Evolutionary conservation across 1,140 invertebrate genomes (phyloP), one percentile per base, ranked within the genome.

Genomic region (Lasioglossum baleicum): DNA sequence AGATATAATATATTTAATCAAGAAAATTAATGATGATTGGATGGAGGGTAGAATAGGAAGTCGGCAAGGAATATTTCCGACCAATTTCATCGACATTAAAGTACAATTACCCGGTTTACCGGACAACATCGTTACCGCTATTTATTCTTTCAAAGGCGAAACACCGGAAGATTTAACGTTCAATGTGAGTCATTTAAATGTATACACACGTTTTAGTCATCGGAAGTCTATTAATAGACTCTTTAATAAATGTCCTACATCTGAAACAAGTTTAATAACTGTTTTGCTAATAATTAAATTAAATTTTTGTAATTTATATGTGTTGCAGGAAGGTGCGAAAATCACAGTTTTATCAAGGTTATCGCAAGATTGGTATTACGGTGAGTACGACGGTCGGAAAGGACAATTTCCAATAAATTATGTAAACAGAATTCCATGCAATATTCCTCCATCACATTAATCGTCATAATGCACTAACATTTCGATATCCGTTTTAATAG

Each of bases 331-430:
- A 87, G 96, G 96, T 31, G 95, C 96, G 84, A 94, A 94, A 76
- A 95, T 98, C 63, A 95, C 93, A 77, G 94, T 98, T 63, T 90
- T 96, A 64, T 95, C 95, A 71, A 95, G 95, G 92, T 94, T 97
- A 80, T 96, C 96, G 83, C 94, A 96, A 22, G 96, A 97, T 83
- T 98, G 97, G 97, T 94, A 97, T 20, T 96, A 95, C 87, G 97
- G 97, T 48, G 95, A 96, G 88, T 95, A 94, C 68, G 92, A 94
- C 66, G 95, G 95, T 35, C 92, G 92, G 72, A 94, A 92, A 88
- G 97, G 97, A 61, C 96, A 97, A 88, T 98, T 98, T 92, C 97
- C 97, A 75, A 92, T 95, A 7, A 96, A 96, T 93, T 98, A 97
- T 92, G 95, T 98, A 31, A 95, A 96, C 84, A 93, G 92, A 86